Percentiles rank a stretch among this genome's conserved stretches.
Conservation (phyloP, 2,113 vertebrate species). For the Chamaea fasciata region DNA sequence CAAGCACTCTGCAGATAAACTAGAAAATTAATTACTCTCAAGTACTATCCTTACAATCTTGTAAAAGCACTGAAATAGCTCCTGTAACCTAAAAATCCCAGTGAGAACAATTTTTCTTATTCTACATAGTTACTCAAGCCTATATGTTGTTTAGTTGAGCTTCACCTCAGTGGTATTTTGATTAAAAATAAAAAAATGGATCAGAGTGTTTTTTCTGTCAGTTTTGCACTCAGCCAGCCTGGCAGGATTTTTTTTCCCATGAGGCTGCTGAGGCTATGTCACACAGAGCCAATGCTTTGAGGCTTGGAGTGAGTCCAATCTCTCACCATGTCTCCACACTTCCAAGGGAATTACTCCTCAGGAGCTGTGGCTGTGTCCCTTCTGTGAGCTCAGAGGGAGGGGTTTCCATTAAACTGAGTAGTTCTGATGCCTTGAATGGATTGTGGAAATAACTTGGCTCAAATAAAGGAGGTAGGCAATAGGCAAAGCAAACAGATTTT, state of each 20-base stretch:
- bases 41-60: not conserved
- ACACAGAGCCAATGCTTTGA: not conserved
- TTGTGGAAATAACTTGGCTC: not conserved
- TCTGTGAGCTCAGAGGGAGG: not conserved
- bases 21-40: not conserved
- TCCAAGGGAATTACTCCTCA: not conserved
- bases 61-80: not conserved
- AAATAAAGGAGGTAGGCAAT: not conserved
- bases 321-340: accelerated
- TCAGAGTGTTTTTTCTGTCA: not conserved
- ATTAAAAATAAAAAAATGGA: not conserved
- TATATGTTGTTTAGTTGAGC: not conserved
- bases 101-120: not conserved
- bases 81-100: not conserved
- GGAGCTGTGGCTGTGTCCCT: not conserved
- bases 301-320: accelerated
- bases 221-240: not conserved
- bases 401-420: not conserved
- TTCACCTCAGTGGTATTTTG: not conserved
- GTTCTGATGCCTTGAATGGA: not conserved
- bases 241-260: not conserved
- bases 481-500: not conserved
- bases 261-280: not conserved
- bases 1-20: not conserved
- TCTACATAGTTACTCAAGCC: not conserved